phyloP scores from a whole-genome alignment of 2,797 vertebrate genomes.

The Hoplostethus mediterraneus region DNA sequence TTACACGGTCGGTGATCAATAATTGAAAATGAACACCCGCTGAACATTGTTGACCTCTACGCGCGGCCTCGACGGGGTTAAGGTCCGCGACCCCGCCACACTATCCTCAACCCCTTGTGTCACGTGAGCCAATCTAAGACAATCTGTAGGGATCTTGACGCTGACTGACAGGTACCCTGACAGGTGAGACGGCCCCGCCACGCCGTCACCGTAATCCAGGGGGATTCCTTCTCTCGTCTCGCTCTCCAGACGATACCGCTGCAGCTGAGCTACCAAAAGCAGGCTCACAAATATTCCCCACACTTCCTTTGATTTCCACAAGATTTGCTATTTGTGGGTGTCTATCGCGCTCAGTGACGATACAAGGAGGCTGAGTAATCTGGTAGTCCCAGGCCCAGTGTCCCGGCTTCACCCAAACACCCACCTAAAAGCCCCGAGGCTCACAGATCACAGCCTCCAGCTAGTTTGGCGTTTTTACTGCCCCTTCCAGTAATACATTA shows the following conservation, averaged over 20 bases:
- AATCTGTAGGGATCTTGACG: neutral
- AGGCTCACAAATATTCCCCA: conserved; percentile 20
- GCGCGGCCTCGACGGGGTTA: neutral
- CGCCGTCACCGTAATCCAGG: conserved; percentile 5
- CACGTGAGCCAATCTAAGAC: neutral
- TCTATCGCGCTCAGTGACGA: neutral
- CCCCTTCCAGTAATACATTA: conserved; percentile 27
- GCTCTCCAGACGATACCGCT: conserved; percentile 14
- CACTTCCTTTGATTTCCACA: conserved; percentile 20
- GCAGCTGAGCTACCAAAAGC: conserved; percentile 4
- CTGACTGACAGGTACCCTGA: neutral
- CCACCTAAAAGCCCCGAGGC: neutral
- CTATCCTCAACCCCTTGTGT: neutral
- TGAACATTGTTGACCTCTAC: conserved; percentile 5
- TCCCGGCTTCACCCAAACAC: neutral
- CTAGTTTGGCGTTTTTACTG: conserved; percentile 17
- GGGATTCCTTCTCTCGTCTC: conserved; percentile 22
- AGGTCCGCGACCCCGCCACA: neutral
- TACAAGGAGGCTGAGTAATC: conserved; percentile 12
- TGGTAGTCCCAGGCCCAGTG: neutral
- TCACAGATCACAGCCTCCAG: conserved; percentile 12
- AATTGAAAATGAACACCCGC: neutral
- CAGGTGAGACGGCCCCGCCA: neutral
- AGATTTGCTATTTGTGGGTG: neutral
- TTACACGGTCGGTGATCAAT: neutral